Evolutionary conservation across 2,113 vertebrate genomes (phyloP).

Genomic region (Pseudopipra pipra): DNA sequence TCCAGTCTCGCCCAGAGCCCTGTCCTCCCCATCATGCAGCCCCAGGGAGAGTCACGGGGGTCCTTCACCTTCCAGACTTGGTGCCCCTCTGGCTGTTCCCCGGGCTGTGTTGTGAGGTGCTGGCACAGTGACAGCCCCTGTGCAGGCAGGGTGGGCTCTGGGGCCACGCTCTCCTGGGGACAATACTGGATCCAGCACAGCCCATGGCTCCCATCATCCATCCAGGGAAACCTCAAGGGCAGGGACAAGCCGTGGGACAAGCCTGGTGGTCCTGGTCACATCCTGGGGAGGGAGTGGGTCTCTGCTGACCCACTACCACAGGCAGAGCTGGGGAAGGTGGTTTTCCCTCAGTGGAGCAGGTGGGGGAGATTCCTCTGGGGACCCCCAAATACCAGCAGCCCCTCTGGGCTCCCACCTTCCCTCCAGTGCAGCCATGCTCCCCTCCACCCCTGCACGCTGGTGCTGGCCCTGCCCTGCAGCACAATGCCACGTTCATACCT

Average conservation of each 20-base stretch:
- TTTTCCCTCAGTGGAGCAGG: not conserved
- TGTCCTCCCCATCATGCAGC: rapidly evolving
- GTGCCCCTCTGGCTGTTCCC: not conserved
- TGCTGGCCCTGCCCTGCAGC: not conserved
- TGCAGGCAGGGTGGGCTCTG: not conserved
- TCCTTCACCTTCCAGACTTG: not conserved
- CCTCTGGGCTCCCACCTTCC: not conserved
- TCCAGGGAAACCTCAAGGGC: not conserved
- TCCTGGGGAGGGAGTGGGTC: not conserved
- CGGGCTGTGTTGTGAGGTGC: not conserved
- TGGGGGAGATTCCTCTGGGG: rapidly evolving
- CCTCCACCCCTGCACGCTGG: too few relatives aligned
- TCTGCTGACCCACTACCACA: not conserved
- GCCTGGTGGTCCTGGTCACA: not conserved
- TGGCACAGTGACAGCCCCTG: not conserved
- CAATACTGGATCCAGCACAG: not conserved
- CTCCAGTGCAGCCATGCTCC: not conserved
- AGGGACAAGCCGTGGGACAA: not conserved
- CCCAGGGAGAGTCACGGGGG: not conserved
- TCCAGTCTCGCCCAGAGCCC: not conserved
- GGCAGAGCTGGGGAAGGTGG: not conserved
- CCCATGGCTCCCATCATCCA: rapidly evolving
- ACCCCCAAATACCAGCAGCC: too few relatives aligned
- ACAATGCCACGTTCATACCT: rapidly evolving
- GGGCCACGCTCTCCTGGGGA: not conserved